These are phyloP conservation scores for Drosophila arawakana DNA, from an alignment of 1,140 invertebrate species.

Conservation along the genomic window DNA sequence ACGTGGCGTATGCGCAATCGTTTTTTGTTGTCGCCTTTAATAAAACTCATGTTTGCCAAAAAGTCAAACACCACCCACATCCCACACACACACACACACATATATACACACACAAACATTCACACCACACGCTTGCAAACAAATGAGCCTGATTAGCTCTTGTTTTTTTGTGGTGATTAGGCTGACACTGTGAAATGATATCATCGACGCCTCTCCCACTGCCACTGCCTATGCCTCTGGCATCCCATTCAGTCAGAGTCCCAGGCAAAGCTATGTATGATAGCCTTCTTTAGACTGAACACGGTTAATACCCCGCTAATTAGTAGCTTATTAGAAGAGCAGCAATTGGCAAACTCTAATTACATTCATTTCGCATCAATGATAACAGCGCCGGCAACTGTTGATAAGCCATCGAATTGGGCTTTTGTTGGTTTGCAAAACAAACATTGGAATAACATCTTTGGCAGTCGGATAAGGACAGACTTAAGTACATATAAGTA, in stretches of 20 bases:
- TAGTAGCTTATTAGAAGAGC: constrained; percentile 65
- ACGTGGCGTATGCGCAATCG: constrained; percentile 74
- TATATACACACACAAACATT: background rate
- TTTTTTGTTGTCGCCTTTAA: constrained; percentile 67
- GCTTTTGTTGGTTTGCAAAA: constrained; percentile 17
- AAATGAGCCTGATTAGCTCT: constrained; percentile 78
- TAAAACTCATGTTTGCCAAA: constrained; percentile 78
- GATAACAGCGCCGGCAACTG: constrained; percentile 63
- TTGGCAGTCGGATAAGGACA: constrained; percentile 3
- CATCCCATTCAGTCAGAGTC: background rate
- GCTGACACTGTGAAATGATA: constrained; percentile 50
- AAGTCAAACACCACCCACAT: constrained; percentile 61
- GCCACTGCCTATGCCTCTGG: background rate
- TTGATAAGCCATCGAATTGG: constrained; percentile 30
- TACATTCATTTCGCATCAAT: constrained; percentile 74
- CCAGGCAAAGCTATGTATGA: background rate
- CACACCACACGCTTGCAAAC: constrained; percentile 32
- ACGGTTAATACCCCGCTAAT: constrained; percentile 56
- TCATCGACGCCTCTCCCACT: constrained; percentile 44
- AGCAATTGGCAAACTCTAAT: constrained; percentile 74
- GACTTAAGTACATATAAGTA: constrained; percentile 32
- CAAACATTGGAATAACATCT: constrained; percentile 15
- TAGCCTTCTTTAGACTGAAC: constrained; percentile 34
- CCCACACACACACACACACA: constrained; percentile 13
- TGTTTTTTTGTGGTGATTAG: constrained; percentile 42